Evolutionary conservation across 2,113 vertebrate species (phyloP), one percentile per base, ranked within the genome.

Genomic region (Numida meleagris): DNA sequence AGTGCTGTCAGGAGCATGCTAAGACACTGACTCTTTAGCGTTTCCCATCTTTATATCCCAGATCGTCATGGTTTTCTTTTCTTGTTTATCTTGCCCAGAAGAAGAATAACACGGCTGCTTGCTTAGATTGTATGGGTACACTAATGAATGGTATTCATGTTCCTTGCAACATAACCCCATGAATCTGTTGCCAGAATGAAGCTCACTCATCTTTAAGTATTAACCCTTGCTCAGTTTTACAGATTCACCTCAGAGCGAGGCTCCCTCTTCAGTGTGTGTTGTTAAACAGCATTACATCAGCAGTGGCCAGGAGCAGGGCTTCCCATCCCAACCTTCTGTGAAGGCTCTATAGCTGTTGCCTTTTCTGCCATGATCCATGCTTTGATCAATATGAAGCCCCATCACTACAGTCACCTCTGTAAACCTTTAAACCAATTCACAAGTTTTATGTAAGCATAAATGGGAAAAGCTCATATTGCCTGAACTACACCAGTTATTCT

Each of bases 331-430:
- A 17, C 61, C 42, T 75, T 86, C 42, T 59, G 29, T n/a, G 33
- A 12, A 10, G 17, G 6, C 4, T 71, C 40, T 61, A 34, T 33
- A 57, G 40, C 9, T 25, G 23, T 57, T 58, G 42, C 31, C 50
- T 24, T 31, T 59, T 42, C 66, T 68, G 13, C 15, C 0, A 0
- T 18, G 29, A 34, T 19, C 11, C 42, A 10, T 25, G 3, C 20
- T 50, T 57, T 38, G 16, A 17, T 20, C 29, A 34, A n/a, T 58
- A 36, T 43, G 36, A 75, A 14, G 36, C 34, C 14, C 10, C 21
- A 24, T 53, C 1, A 0, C 31, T 31, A 34, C 29, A 34, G 72
- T 83, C 34, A 33, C 20, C 19, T 70, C 40, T 59, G 23, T 71
- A 66, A 87, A 57, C 17, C 48, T 65, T 65, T 45, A 59, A 42